Conservation (phyloP, 2,888 invertebrate species). For the Diaprepes abbreviatus region DNA sequence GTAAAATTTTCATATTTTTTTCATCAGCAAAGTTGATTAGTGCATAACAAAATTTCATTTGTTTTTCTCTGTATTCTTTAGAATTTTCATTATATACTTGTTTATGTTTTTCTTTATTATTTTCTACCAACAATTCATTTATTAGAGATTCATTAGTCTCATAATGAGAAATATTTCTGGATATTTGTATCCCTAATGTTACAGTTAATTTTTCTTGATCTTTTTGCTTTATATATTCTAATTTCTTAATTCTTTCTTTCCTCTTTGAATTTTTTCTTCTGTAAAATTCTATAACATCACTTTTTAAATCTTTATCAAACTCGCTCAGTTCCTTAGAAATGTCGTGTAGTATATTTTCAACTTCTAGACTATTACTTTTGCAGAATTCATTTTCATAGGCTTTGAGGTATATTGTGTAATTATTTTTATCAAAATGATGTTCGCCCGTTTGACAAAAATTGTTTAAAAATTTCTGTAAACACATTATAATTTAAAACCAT, state of each 20-base stretch:
- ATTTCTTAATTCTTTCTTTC: conserved; percentile 28
- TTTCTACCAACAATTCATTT: conserved; percentile 36
- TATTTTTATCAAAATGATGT: conserved; percentile 36
- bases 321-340: conserved; percentile 5
- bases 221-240: conserved; percentile 47
- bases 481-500: no score
- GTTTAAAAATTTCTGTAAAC: conserved; percentile 51
- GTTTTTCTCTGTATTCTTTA: conserved; percentile 44
- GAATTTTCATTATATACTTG: neutral
- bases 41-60: conserved; percentile 50
- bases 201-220: conserved; percentile 43
- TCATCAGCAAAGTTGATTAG: conserved; percentile 36
- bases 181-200: conserved; percentile 40
- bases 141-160: conserved; percentile 47
- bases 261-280: conserved; percentile 37
- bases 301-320: neutral
- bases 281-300: conserved; percentile 26
- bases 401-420: conserved; percentile 37
- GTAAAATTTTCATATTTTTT: conserved; percentile 32
- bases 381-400: conserved; percentile 5
- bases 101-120: neutral
- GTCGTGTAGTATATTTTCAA: neutral
- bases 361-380: conserved; percentile 5
- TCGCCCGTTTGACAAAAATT: conserved; percentile 44
- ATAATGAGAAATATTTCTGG: conserved; percentile 44